Evolutionary conservation across 1,140 invertebrate genomes (phyloP).

Genomic region (Meteorus sp.): DNA sequence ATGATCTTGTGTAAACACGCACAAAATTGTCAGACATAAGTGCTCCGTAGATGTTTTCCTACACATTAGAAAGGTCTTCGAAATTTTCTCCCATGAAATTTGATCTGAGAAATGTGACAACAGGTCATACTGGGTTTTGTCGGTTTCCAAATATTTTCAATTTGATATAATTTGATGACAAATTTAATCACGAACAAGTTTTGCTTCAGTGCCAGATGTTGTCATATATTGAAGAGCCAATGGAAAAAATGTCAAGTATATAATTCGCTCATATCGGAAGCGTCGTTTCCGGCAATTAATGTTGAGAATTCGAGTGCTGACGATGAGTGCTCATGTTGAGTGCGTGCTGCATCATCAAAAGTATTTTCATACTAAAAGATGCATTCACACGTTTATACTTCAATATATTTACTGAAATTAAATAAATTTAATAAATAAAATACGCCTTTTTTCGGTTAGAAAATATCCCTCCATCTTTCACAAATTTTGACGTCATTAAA

Average conservation of each 20-base stretch:
- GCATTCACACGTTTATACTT: neutral
- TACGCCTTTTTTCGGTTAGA: neutral
- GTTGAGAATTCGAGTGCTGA: constrained; percentile 16
- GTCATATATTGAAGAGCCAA: no score
- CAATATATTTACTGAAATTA: no score
- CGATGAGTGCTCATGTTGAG: neutral
- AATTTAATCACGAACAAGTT: neutral
- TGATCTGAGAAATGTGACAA: neutral
- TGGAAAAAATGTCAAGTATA: no score
- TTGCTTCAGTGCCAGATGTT: constrained; percentile 6
- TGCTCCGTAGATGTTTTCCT: no score
- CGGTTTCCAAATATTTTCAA: constrained; percentile 2
- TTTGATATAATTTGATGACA: neutral
- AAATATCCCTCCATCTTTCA: no score
- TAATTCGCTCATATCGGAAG: constrained; percentile 17
- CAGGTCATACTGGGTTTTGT: constrained; percentile 1
- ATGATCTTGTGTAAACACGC: no score
- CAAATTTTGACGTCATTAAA: no score
- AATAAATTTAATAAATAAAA: no score
- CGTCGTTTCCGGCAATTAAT: constrained; percentile 17
- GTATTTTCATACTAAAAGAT: neutral
- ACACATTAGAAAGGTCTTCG: neutral
- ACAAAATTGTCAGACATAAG: no score
- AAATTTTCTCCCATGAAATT: constrained; percentile 8
- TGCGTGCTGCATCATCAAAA: neutral